A percentile compares a stretch with the other conserved stretches of the same genome.
Conservation (phyloP, 2,113 vertebrate genomes). For the Apistogramma diplotaenia region DNA sequence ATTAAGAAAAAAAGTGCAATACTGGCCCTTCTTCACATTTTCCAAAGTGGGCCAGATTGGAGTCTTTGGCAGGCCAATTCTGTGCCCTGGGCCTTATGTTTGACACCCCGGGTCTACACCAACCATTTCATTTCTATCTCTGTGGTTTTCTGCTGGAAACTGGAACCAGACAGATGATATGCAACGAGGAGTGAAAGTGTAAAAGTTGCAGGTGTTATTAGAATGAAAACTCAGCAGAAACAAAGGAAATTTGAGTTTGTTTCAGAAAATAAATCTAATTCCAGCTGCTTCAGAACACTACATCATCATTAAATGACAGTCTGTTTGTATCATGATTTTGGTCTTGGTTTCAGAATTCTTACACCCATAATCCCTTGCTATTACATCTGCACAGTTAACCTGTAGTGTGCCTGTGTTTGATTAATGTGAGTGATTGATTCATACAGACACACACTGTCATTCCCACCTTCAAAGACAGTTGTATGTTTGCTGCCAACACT, state of each 20-base stretch:
- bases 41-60: background rate
- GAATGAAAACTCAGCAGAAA: background rate
- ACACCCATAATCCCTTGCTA: background rate
- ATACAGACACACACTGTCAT: background rate
- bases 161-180: background rate
- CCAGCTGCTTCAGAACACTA: background rate
- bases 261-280: background rate
- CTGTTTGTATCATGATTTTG: background rate
- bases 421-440: constrained; percentile 2
- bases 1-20: background rate
- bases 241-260: background rate
- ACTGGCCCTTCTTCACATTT: background rate
- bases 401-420: background rate
- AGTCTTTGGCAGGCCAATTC: too few species aligned
- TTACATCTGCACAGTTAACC: background rate
- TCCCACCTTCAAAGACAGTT: background rate
- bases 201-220: background rate
- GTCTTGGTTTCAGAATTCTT: background rate
- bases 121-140: background rate
- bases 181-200: background rate
- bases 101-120: too few species aligned
- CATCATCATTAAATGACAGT: background rate
- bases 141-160: background rate
- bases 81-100: too few species aligned
- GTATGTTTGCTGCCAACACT: background rate